Evolutionary conservation across 2,888 invertebrate species (phyloP), one percentile per base, ranked within the genome.

Genomic region (Loripinus fragilis): DNA sequence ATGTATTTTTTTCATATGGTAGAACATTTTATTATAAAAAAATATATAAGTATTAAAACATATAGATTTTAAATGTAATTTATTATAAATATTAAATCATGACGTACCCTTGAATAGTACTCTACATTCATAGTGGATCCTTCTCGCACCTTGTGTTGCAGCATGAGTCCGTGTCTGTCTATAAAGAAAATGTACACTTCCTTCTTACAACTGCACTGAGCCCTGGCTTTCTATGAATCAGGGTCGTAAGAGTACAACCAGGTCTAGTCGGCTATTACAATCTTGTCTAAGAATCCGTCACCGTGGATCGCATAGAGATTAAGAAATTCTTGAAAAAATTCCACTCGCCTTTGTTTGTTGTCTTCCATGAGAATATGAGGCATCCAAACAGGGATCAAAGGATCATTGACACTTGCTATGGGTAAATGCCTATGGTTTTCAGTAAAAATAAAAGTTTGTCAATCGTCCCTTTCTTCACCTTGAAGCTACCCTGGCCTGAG

Each of bases 71-170:
- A 52, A 52, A 12, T 52, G 52, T 52, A 8, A 52, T 52, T 52
- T 52, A n/a, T 52, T 52, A 25, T 52, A 52, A 52, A 52, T 52
- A 52, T 52, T 52, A 52, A 52, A 52, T n/a, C n/a, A n/a, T n/a
- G n/a, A n/a, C n/a, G n/a, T 52, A 52, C 52, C 52, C 20, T 52
- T 52, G 52, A 52, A 25, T 52, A 52, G 52, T 52, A 52, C 52
- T 52, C 52, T 7, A n/a, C 52, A 52, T 52, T 52, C 52, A 52
- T 20, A n/a, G 52, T 20, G 52, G 52, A 52, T 52, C 52, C 52
- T 52, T 52, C 52, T 52, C 7, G 52, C 52, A 52, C 52, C 7
- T 12, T 52, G 52, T 52, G 52, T 52, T 52, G 52, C 20, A 52
- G 25, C 52, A 52, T 12, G 52, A n/a, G 20, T 52, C 52, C 25